phyloP scores from a whole-genome alignment of 2,113 vertebrate species.

The Pachycephala philippinensis region DNA sequence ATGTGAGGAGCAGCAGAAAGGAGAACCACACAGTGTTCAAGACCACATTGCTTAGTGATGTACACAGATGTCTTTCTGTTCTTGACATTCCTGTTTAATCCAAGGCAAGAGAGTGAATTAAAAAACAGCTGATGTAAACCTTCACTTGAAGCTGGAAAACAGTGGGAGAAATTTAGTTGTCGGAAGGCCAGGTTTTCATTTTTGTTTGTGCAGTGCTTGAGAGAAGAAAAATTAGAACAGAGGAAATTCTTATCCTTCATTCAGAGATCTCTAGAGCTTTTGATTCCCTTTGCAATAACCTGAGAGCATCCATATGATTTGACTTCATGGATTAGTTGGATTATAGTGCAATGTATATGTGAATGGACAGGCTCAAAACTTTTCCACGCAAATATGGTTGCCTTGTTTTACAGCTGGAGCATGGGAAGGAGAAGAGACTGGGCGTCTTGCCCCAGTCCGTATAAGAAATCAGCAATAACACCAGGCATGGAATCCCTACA shows the following conservation, averaged over 20 bases:
- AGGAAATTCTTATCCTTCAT: background rate
- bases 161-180: background rate
- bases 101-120: background rate
- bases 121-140: background rate
- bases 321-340: background rate
- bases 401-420: background rate
- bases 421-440: background rate
- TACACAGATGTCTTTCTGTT: background rate
- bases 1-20: background rate
- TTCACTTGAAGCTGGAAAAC: background rate
- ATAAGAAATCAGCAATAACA: background rate
- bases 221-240: slow-evolving; percentile 2
- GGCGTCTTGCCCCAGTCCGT: background rate
- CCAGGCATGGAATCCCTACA: background rate
- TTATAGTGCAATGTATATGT: background rate
- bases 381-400: background rate
- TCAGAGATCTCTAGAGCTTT: background rate
- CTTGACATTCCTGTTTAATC: background rate
- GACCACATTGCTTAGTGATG: background rate
- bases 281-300: background rate
- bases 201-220: background rate
- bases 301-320: background rate
- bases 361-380: background rate
- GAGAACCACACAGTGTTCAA: background rate
- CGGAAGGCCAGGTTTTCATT: background rate